phyloP scores from a whole-genome alignment of 2,797 vertebrate species.

The Manis crassicaudata region DNA sequence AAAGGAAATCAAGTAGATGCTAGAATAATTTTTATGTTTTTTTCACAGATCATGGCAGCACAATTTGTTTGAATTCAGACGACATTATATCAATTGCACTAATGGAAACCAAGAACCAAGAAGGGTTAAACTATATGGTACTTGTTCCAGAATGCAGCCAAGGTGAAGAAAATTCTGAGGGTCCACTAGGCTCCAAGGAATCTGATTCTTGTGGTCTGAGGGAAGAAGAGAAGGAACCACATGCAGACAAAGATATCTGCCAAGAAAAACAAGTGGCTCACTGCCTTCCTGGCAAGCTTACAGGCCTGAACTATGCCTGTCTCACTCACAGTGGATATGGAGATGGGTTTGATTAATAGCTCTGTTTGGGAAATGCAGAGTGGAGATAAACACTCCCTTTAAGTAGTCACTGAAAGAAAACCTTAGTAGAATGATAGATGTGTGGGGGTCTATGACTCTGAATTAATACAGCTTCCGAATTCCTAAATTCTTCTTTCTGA shows the following conservation, averaged over 20 bases:
- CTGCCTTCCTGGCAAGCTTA: not conserved
- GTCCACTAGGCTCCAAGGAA: slow-evolving; percentile 67
- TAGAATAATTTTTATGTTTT: not conserved
- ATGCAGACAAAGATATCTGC: slow-evolving; percentile 63
- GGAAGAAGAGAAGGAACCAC: slow-evolving; percentile 70
- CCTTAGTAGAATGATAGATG: not conserved
- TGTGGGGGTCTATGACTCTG: not conserved
- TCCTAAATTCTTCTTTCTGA: slow-evolving; percentile 35
- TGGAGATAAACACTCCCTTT: not conserved
- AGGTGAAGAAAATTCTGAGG: slow-evolving; percentile 55
- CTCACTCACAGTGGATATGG: slow-evolving; percentile 69
- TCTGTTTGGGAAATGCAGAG: not conserved
- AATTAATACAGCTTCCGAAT: not conserved
- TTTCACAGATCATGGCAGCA: slow-evolving; percentile 66
- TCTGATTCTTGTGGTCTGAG: slow-evolving; percentile 11
- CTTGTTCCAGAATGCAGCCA: slow-evolving; percentile 77
- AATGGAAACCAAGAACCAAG: slow-evolving; percentile 82
- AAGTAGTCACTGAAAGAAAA: slow-evolving; percentile 37
- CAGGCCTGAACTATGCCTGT: slow-evolving; percentile 71
- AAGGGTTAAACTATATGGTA: slow-evolving; percentile 88
- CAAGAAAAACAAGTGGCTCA: slow-evolving; percentile 71
- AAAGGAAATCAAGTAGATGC: not conserved
- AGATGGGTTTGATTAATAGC: slow-evolving; percentile 63
- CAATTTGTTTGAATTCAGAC: slow-evolving; percentile 74
- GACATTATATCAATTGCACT: slow-evolving; percentile 73